Evolutionary conservation across 2,888 invertebrate genomes (phyloP).

Genomic region (Xestobium rufovillosum): DNA sequence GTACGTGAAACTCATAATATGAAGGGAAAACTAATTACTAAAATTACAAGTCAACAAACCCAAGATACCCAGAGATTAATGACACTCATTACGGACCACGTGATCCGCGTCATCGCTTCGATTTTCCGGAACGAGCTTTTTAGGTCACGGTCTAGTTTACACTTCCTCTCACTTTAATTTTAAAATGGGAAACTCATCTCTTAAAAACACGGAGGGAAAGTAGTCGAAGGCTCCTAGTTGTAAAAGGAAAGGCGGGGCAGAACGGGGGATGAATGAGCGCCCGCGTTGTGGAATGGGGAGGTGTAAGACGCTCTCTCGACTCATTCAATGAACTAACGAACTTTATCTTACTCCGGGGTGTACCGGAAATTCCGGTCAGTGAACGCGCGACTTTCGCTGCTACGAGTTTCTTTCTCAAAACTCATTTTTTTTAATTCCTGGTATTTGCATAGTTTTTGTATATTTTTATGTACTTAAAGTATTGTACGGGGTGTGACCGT

Average conservation of each 20-base stretch:
- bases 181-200: slow-evolving; percentile 42
- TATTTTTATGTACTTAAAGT: no score
- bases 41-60: no score
- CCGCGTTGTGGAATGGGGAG: slow-evolving; percentile 21
- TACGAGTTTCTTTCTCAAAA: no score
- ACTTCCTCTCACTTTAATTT: slow-evolving; percentile 40
- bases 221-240: slow-evolving; percentile 27
- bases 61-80: no score
- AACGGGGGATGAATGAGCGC: slow-evolving; percentile 27
- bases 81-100: no score
- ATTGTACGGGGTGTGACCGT: no score
- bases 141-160: slow-evolving; percentile 43
- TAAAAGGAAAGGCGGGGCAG: slow-evolving; percentile 21
- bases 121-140: background rate
- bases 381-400: no score
- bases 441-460: no score
- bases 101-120: background rate
- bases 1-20: no score
- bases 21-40: no score
- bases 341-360: slow-evolving; percentile 19
- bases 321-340: slow-evolving; percentile 36
- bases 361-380: no score
- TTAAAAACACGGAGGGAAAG: slow-evolving; percentile 37
- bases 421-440: no score
- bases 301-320: slow-evolving; percentile 23